Evolutionary conservation across 64 coral and sea anemone genomes (phyloP), one percentile per base, ranked within the genome.

Genomic region (Montipora efflorescens): DNA sequence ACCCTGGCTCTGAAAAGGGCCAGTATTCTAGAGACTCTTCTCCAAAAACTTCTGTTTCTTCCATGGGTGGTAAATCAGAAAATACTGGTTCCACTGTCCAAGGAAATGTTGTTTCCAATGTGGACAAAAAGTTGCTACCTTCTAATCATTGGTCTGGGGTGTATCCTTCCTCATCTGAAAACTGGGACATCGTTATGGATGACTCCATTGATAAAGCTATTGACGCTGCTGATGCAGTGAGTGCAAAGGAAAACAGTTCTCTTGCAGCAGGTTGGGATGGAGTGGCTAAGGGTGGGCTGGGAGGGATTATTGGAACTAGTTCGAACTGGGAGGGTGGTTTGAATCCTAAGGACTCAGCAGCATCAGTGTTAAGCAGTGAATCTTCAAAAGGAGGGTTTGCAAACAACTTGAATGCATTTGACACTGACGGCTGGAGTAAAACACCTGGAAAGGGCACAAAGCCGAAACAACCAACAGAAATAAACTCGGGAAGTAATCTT

Each of bases 371-470:
- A 11, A 86, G 46, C 47, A 67, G 47, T 49, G 82, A 86, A 48
- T 25, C 82, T 23, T 45, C 16, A 86, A 86, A 86, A 46, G 13
- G 36, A 4, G 82, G 45, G 66, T 15, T 84, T 90, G 22, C 79
- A 15, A 95, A 78, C 67, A 95, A 71, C 49, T 23, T 79, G 21
- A 16, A n/a, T 84, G 93, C 43, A 16, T 79, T 80, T 90, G 88
- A 95, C 18, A 68, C 75, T 70, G 82, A 81, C 14, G 82, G 90
- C 7, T 99, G 98, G 98, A 96, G 80, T 69, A 99, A 99, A 95
- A 99, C 98, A 87, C 98, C 98, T 70, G 98, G 98, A 80, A 99
- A 96, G 79, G 98, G 83, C 74, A 51, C 79, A 0, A 96, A 96
- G 71, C 83, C 84, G n/a, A 96, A 99, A 99, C 72, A 77, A 48